A percentile compares a stretch with the other conserved stretches of the same genome.
Evolutionary conservation across 2,888 invertebrate genomes (phyloP).

Genomic region (Drosophila neoperkinsi): DNA sequence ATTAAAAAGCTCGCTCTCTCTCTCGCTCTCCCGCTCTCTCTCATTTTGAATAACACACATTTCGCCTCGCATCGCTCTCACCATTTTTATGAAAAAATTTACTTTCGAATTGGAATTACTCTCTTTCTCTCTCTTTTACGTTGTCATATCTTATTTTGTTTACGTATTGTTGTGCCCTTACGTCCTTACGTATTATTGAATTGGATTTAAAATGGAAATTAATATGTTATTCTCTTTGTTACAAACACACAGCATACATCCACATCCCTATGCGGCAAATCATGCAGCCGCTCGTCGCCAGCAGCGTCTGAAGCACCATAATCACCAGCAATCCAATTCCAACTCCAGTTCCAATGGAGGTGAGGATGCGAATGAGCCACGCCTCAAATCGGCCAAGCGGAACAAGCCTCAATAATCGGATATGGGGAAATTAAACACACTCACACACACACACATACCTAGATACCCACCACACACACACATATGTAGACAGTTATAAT

Average conservation of each 20-base stretch:
- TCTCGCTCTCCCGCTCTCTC: neutral
- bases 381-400: slow-evolving; percentile 51
- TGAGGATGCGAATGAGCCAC: slow-evolving; percentile 30
- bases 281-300: slow-evolving; percentile 79
- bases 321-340: slow-evolving; percentile 39
- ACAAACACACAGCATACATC: slow-evolving; percentile 80
- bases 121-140: slow-evolving; percentile 37
- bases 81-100: slow-evolving; percentile 50
- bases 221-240: slow-evolving; percentile 28
- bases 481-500: slow-evolving; percentile 6
- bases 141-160: slow-evolving; percentile 35
- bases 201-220: slow-evolving; percentile 3
- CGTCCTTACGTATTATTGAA: slow-evolving; percentile 10
- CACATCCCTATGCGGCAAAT: slow-evolving; percentile 84
- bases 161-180: slow-evolving; percentile 31
- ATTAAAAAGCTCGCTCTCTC: slow-evolving; percentile 4
- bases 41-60: slow-evolving; percentile 30
- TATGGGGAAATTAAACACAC: slow-evolving; percentile 13
- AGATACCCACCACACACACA: slow-evolving; percentile 9
- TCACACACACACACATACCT: slow-evolving; percentile 2
- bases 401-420: slow-evolving; percentile 59
- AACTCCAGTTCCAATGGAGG: slow-evolving; percentile 16
- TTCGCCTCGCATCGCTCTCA: slow-evolving; percentile 35
- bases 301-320: slow-evolving; percentile 81
- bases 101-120: slow-evolving; percentile 61